Base-by-base conservation (phyloP, 92 coral and sea anemone species). In the Pocillopora meandrina region DNA sequence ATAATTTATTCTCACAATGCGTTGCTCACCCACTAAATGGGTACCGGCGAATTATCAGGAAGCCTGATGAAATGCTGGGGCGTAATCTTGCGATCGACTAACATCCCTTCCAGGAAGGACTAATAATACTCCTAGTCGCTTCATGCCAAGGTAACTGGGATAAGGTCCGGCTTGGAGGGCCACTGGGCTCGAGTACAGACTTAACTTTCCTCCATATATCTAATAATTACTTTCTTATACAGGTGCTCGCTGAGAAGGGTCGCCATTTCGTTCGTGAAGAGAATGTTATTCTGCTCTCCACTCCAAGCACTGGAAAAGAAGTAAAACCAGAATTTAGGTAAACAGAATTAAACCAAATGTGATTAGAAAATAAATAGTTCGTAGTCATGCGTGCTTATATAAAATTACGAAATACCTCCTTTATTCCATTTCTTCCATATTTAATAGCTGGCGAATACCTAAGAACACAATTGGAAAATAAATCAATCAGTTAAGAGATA, bases 281-380 rank as follows among this genome's bases (percentile, higher is more conserved):
- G 79, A 94, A 93, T 80, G 90, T 95, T 18, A 79, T 93, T 70
- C 71, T 89, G 61, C 84, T 95, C 55, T 84, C 85, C n/a, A 86
- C 90, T 10, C 95, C 98, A 26, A 89, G 49, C 67, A 92, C 85
- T 49, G 98, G 91, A 3, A 90, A 84, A 77, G 89, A 95, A 20
- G 92, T 94, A 12, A 93, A 92, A 83, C 98, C 98, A 18, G 98
- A 95, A 72, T 92, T 92, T 61, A 92, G 98, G 98, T 95, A 83
- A 80, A 57, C 36, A 12, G 20, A 59, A 31, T 12, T 21, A 15
- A 11, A 73, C 23, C 78, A 57, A 47, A n/a, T 10, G 14, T 9
- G 79, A 21, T 12, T 52, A 21, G 36, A 10, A 10, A n/a, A 1
- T 15, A 14, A 9, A 42, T 42, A 42, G 52, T 42, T 0, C 8